phyloP scores from a whole-genome alignment of 2,113 vertebrate species.

The Syngnathus floridae region DNA sequence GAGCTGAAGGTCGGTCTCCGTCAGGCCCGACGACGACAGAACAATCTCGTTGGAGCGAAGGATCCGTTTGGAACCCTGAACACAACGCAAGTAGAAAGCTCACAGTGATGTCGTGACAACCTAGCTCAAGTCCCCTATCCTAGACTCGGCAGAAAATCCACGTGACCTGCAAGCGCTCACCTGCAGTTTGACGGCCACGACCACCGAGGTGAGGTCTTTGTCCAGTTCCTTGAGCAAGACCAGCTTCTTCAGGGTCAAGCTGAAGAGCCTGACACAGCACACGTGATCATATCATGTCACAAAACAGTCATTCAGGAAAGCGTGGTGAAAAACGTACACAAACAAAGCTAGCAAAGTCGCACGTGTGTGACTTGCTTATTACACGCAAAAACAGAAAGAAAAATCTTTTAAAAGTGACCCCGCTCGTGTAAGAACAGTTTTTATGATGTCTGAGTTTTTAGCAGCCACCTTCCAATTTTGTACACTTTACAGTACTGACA shows the following conservation, averaged over 20 bases:
- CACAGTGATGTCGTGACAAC: no score
- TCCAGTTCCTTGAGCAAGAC: conserved; percentile 81
- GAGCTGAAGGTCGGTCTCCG: conserved; percentile 85
- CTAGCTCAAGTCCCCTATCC: no score
- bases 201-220: conserved; percentile 87
- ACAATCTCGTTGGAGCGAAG: conserved; percentile 89
- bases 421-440: no score
- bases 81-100: neutral
- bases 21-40: conserved; percentile 78
- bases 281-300: neutral
- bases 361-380: no score
- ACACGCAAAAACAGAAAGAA: neutral
- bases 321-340: neutral
- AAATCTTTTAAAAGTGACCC: no score
- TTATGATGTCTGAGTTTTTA: neutral
- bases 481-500: neutral
- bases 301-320: neutral
- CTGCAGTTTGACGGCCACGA: conserved; percentile 90
- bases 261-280: conserved; percentile 75
- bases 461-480: neutral
- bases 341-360: neutral
- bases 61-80: conserved; percentile 86
- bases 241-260: conserved; percentile 85
- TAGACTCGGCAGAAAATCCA: no score
- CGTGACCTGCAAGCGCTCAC: conserved; percentile 37